These are phyloP conservation scores for Trialeurodes vaporariorum DNA, from an alignment of 1,140 invertebrate genomes.

Conservation along the genomic window DNA sequence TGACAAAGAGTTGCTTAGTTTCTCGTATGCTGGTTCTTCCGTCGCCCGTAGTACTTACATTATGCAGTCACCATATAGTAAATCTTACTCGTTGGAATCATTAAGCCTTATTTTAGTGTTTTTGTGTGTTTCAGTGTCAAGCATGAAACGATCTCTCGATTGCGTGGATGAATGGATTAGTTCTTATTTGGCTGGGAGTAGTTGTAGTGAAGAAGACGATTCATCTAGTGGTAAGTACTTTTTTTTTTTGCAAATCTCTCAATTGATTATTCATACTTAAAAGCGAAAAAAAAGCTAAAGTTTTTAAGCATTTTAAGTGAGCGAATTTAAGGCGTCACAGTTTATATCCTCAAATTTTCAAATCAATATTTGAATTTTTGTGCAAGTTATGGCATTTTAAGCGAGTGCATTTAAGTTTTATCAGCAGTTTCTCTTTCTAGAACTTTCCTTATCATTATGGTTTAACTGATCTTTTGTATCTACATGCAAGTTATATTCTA, in stretches of 20 bases:
- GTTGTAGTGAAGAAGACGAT: not conserved
- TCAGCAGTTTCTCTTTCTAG: too few relatives aligned
- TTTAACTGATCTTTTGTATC: too few relatives aligned
- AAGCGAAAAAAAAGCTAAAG: not conserved
- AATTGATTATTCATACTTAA: not conserved
- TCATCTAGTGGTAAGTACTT: not conserved
- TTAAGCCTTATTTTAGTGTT: too few relatives aligned
- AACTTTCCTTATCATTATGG: too few relatives aligned
- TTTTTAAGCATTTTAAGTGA: not conserved
- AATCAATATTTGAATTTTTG: not conserved
- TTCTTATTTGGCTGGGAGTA: not conserved
- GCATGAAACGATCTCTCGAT: not conserved
- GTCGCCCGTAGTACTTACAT: not conserved
- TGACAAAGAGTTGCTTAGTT: not conserved
- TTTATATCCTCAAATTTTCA: not conserved
- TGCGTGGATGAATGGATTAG: not conserved
- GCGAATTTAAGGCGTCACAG: too few relatives aligned
- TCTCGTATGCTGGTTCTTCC: not conserved
- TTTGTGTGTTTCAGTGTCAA: not conserved
- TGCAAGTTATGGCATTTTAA: not conserved
- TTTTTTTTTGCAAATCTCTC: not conserved
- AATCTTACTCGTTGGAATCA: too few relatives aligned
- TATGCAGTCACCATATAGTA: not conserved
- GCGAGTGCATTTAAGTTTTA: not conserved
- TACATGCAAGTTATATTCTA: too few relatives aligned